Evolutionary conservation across 1,140 invertebrate genomes (phyloP), one percentile per base, ranked within the genome.

Genomic region (Aphidius ervi): DNA sequence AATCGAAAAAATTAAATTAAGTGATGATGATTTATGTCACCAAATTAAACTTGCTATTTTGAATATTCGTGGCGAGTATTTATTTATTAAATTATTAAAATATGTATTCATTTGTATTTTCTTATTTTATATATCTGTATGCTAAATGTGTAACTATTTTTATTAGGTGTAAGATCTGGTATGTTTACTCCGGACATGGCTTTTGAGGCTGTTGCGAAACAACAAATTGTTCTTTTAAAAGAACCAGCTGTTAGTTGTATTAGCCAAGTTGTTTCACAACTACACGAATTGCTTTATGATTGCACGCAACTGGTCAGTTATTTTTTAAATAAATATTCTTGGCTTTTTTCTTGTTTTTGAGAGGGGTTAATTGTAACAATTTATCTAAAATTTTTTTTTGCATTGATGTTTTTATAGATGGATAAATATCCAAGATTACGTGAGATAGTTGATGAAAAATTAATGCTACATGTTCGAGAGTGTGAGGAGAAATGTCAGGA

Each of bases 151-250:
- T 31, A 31, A 3, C 1, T 31, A 3, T 62, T 66, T 37, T 58
- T 68, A 58, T 61, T 67, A 85, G 83, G 83, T 83, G 86, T 87
- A 69, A 80, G 95, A 81, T 95, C 99, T 63, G 97, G 98, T 77
- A 84, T 99, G 10, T 99, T 99, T 79, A 99, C 97, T 20, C 98
- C 98, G n/a, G 97, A 99, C 77, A 98, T 98, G 95, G 98, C 98
- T 46, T 99, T 99, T 81, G 98, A 99, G 82, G 95, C 95, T 43
- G 99, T 99, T 73, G 98, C 99, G 1, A 99, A 99, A 81, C 97
- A 97, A 75, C 97, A 99, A 84, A 99, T 99, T 66, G 84, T 88
- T 37, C 86, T 95, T 67, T 85, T 99, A 65, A 97, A 97, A 81
- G 95, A 98, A 81, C 98, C 98, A 6, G 94, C 94, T 67, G 81